Percentiles rank a stretch among this genome's conserved stretches.
phyloP scores from a whole-genome alignment of 2,113 vertebrate genomes.

The Lasiurus borealis region DNA sequence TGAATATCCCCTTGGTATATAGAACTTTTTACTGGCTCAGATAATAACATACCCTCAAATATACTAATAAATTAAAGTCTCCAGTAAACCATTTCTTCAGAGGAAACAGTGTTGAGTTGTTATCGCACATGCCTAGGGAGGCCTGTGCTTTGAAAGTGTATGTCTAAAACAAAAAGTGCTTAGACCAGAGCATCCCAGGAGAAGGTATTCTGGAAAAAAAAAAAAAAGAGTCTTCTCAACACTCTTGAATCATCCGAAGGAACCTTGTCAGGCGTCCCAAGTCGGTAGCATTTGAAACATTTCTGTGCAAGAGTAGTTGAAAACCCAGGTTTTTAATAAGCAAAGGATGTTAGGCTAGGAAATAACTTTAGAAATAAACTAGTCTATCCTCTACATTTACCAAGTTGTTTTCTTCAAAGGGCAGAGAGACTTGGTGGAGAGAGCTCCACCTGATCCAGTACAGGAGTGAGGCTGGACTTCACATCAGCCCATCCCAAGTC shows the following conservation, averaged over 20 bases:
- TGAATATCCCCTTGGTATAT: neutral
- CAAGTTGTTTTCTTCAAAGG: neutral
- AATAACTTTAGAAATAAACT: neutral
- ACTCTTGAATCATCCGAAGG: neutral
- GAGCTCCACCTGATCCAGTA: neutral
- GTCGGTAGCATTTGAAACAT: neutral
- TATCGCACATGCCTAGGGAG: neutral
- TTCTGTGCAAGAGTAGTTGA: neutral
- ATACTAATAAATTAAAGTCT: neutral
- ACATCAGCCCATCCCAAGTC: neutral
- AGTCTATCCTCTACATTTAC: neutral
- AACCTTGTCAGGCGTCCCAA: neutral
- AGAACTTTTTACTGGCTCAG: neutral
- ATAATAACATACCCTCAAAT: neutral
- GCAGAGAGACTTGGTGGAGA: neutral
- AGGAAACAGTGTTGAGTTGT: neutral
- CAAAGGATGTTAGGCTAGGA: neutral
- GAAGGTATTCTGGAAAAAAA: slow-evolving; percentile 3
- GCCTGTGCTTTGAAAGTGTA: neutral
- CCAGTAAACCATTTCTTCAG: neutral
- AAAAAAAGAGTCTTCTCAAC: no score
- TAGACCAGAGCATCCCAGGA: neutral
- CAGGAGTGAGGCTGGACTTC: neutral
- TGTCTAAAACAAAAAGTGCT: neutral
- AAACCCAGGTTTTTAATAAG: slow-evolving; percentile 7